Base-by-base conservation (phyloP, 2,888 invertebrate species). In the Ethmia dodecea region DNA sequence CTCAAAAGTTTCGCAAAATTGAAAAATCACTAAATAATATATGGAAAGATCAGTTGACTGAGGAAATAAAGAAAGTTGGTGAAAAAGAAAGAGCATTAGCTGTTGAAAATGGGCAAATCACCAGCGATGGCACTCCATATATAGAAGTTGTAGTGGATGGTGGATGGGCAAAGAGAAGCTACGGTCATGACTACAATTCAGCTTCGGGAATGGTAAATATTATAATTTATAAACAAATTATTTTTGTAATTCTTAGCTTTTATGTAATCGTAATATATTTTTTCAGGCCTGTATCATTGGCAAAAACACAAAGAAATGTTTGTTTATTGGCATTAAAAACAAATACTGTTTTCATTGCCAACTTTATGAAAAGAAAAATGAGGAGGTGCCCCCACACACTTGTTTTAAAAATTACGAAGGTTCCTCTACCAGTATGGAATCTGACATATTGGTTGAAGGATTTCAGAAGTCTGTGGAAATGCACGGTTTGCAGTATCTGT, bases 311-410 rank as follows among this genome's bases (percentile, higher is more conserved):
- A 18, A 18, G 8, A 18, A 18, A 18, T 18, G 18, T 18, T 18
- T 39, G 18, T 35, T 25, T 28, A 14, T 35, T 9, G 39, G 39
- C 3, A 24, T 39, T 10, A 32, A 35, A 24, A 33, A 35, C 22
- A 36, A 40, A 30, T 40, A 30, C 25, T 36, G 33, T 34, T n/a
- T 26, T 14, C 24, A 33, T 13, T 40, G 40, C 31, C 31, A 33
- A 11, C 29, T 32, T 26, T 30, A 32, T 26, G 35, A 32, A n/a
- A 33, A 24, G 15, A 28, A 28, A 28, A n/a, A 13, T 11, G 13
- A 6, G 3, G 13, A 28, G 5, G 6, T n/a, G 5, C 5, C 11
- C 3, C 4, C 4, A 28, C 28, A 28, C 13, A 13, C 3, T 3
- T 28, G 28, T n/a, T 28, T 12, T 13, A 28, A 28, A 25, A 33